Evolutionary conservation across 1,140 invertebrate species (phyloP).

Genomic region (Nasonia longicornis): DNA sequence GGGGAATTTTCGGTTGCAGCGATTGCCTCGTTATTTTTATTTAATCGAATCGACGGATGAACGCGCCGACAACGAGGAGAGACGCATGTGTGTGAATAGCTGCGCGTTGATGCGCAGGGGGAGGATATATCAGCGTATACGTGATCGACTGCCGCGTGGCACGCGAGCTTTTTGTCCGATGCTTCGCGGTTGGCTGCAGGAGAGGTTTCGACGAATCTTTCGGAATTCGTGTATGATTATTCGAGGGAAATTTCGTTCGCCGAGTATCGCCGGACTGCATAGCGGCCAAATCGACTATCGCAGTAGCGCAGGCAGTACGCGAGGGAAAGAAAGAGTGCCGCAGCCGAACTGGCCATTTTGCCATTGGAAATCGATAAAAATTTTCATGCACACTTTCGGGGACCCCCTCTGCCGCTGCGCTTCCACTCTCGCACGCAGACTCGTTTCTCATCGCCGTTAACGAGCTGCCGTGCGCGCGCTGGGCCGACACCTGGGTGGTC

Average conservation of each 20-base stretch:
- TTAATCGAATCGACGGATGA: neutral
- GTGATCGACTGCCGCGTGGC: neutral
- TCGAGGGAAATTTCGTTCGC: neutral
- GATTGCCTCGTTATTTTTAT: constrained; percentile 3
- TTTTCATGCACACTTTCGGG: constrained; percentile 17
- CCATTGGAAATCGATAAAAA: constrained; percentile 42
- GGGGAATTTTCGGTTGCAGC: neutral
- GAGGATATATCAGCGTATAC: neutral
- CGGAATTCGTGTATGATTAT: neutral
- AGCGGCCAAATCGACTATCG: neutral
- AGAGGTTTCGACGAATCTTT: neutral
- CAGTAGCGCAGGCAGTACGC: neutral
- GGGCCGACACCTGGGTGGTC: constrained; percentile 66
- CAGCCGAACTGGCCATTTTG: constrained; percentile 34
- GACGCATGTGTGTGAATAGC: neutral
- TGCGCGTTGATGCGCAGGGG: neutral
- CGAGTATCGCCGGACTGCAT: neutral
- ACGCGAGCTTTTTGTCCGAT: neutral
- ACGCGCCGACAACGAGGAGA: neutral
- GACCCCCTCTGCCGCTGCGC: too few species aligned
- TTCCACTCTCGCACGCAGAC: constrained; percentile 12
- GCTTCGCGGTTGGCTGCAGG: neutral
- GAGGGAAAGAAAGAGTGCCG: neutral
- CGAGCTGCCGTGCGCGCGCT: neutral
- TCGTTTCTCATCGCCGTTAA: constrained; percentile 28